These are phyloP conservation scores for Acropora yongei DNA, from an alignment of 64 coral and sea anemone species.

Conservation along the genomic window DNA sequence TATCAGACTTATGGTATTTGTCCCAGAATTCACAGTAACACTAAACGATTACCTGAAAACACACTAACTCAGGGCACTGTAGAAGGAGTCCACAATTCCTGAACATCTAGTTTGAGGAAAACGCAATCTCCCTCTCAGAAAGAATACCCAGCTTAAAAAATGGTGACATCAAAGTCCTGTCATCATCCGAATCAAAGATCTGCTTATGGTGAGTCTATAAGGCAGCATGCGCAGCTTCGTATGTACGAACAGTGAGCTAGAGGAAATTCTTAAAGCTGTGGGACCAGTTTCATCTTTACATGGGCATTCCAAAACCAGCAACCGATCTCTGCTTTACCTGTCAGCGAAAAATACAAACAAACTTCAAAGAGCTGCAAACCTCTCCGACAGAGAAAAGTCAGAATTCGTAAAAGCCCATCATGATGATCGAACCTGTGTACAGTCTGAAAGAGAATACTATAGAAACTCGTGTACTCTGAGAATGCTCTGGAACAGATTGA, in stretches of 20 bases:
- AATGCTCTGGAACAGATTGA: not conserved
- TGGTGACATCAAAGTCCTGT: slow-evolving; percentile 40
- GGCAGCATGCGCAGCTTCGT: not conserved
- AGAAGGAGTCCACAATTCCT: not conserved
- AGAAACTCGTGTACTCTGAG: not conserved
- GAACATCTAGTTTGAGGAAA: slow-evolving; percentile 31
- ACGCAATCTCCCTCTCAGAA: slow-evolving; percentile 14
- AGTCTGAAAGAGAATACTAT: slow-evolving; percentile 54
- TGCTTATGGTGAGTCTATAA: slow-evolving; percentile 30
- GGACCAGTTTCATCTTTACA: slow-evolving; percentile 38
- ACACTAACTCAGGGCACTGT: not conserved
- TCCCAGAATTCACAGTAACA: slow-evolving; percentile 18
- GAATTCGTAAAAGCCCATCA: slow-evolving; percentile 37
- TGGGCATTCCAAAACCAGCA: slow-evolving; percentile 45
- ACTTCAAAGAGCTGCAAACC: slow-evolving; percentile 56
- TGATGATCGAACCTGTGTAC: slow-evolving; percentile 42
- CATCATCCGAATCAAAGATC: slow-evolving; percentile 51
- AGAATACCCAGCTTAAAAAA: slow-evolving; percentile 43
- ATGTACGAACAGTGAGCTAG: slow-evolving; percentile 5
- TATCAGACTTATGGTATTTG: slow-evolving; percentile 19
- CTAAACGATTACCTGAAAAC: slow-evolving; percentile 23
- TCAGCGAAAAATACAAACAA: slow-evolving; percentile 48
- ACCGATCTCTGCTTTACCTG: slow-evolving; percentile 67
- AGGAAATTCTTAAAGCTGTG: slow-evolving; percentile 43
- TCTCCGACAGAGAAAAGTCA: slow-evolving; percentile 55